These are phyloP conservation scores for Enteromius fasciolatus DNA, from an alignment of 2,797 vertebrate species.

Conservation along the genomic window DNA sequence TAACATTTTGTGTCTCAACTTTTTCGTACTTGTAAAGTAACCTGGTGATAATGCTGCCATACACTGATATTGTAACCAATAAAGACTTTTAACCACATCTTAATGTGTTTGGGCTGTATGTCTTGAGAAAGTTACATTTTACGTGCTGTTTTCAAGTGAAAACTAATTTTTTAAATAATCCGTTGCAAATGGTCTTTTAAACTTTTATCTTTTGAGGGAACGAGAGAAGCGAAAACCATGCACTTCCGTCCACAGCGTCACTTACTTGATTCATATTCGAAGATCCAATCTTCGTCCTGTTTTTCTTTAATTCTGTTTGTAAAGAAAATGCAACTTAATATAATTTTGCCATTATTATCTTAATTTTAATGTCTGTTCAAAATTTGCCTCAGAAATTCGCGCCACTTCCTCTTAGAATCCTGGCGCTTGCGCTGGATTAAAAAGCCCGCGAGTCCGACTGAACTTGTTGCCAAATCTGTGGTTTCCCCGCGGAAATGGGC, in stretches of 20 bases:
- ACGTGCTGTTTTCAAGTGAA: neutral
- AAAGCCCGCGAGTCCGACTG: neutral
- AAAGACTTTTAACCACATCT: slow-evolving; percentile 93
- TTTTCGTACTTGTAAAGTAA: slow-evolving; percentile 96
- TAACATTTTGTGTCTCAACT: slow-evolving; percentile 84
- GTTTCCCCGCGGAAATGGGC: too few species aligned
- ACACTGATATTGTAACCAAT: slow-evolving; percentile 96
- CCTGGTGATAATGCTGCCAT: slow-evolving; percentile 94
- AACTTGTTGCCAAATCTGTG: neutral
- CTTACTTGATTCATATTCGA: neutral
- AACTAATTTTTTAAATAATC: neutral
- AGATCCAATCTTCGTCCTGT: neutral
- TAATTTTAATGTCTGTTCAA: neutral
- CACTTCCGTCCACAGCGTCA: neutral
- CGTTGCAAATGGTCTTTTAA: neutral
- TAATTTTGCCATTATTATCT: neutral
- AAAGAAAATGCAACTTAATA: neutral
- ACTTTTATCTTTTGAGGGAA: neutral
- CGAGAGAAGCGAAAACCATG: neutral
- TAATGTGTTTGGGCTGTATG: neutral
- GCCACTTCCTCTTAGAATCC: neutral
- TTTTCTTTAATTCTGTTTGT: neutral
- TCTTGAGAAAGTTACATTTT: neutral
- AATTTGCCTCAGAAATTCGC: neutral
- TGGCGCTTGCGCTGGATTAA: neutral